A percentile compares a stretch with the other conserved stretches of the same genome.
These are phyloP conservation scores for Caenorhabditis sp. DNA, from an alignment of 2,888 invertebrate genomes.

Conservation along the genomic window DNA sequence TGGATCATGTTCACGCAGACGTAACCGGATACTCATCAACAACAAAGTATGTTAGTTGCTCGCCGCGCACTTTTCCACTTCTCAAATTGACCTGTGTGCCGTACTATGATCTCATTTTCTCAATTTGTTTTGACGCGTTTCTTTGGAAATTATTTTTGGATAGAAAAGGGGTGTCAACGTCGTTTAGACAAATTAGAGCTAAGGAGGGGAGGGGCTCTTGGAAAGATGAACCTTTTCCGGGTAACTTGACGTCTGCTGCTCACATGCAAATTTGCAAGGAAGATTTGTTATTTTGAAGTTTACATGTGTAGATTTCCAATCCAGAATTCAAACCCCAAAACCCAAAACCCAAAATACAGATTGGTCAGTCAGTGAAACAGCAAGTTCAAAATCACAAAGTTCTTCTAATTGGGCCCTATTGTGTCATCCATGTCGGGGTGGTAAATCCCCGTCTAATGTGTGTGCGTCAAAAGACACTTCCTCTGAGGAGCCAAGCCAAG, in stretches of 20 bases:
- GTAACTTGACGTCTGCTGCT: background rate
- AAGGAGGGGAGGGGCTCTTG: background rate
- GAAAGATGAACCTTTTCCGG: background rate
- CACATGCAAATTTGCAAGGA: background rate
- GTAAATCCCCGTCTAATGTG: slow-evolving; percentile 14
- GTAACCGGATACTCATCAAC: slow-evolving; percentile 25
- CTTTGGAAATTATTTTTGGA: background rate
- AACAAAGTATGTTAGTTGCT: slow-evolving; percentile 2
- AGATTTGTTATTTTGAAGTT: too few species aligned
- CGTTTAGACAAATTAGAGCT: background rate
- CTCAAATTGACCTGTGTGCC: slow-evolving; percentile 13
- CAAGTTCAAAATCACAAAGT: slow-evolving; percentile 28
- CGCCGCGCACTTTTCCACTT: slow-evolving; percentile 23
- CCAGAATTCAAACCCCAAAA: background rate
- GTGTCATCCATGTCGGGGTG: slow-evolving; percentile 12
- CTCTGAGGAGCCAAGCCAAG: background rate
- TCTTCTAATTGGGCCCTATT: slow-evolving; percentile 63
- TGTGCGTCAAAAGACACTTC: slow-evolving; percentile 27
- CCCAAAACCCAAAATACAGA: slow-evolving; percentile 3
- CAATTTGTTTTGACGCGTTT: background rate
- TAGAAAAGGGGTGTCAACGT: background rate
- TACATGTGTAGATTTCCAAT: too few species aligned
- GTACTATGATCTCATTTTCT: slow-evolving; percentile 5
- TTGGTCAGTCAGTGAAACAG: background rate
- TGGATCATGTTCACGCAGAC: slow-evolving; percentile 26